Conservation (phyloP, 2,888 invertebrate species). For the Smittia sp. region DNA sequence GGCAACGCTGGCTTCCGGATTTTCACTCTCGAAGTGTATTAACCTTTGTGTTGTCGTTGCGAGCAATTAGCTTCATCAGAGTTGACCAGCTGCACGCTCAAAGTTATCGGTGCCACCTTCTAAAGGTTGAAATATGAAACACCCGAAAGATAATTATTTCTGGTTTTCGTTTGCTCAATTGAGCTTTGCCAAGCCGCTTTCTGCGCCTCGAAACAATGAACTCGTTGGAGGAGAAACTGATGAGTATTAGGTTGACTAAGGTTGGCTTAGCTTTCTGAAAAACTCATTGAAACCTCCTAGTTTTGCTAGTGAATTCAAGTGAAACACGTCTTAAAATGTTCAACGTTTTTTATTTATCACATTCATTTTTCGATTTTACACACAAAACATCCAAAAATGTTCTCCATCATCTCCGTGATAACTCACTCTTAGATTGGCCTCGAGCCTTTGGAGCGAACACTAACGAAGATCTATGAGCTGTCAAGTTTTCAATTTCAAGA, state of each 20-base stretch:
- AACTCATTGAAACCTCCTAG: no score
- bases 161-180: conserved; percentile 18
- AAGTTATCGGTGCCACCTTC: background rate
- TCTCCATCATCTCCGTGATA: no score
- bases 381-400: no score
- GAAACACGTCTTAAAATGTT: no score
- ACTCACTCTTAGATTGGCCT: no score
- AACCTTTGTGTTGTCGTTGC: background rate
- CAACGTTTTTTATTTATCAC: no score
- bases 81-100: background rate
- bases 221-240: background rate
- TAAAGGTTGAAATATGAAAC: background rate
- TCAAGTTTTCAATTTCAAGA: no score
- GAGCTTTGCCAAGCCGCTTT: background rate
- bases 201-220: background rate
- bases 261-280: no score
- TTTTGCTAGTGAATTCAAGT: no score
- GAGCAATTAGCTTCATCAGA: background rate
- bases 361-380: no score
- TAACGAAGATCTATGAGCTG: no score
- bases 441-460: no score
- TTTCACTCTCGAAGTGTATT: background rate
- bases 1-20: background rate
- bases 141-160: background rate
- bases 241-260: background rate